Evolutionary conservation across 2,888 invertebrate species (phyloP), one percentile per base, ranked within the genome.

Genomic region (Apamea epomidion): DNA sequence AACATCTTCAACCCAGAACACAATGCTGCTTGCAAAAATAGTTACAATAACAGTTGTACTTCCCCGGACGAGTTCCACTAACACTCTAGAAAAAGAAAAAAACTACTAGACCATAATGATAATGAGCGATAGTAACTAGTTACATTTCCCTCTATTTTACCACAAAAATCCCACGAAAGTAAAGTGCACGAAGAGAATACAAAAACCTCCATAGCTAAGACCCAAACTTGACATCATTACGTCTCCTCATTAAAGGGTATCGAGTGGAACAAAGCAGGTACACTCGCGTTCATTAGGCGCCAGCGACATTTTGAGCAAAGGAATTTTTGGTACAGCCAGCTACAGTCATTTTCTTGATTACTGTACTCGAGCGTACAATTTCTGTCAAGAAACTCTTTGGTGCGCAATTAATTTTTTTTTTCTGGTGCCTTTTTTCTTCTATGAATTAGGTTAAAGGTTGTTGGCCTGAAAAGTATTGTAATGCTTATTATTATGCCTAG

Each of bases 201-300:
- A 83, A 86, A 74, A 68, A 74, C 51, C 54, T 60, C 37, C n/a
- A 18, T 51, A 51, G 37, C 37, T 72, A 69, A 87, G 81, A 80
- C 65, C 54, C 76, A 64, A 81, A 86, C 77, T 73, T 87, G 88
- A 86, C 85, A 75, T 86, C 83, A 72, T 87, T 87, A 88, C 73
- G 77, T 77, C 83, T 71, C 83, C 80, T 89, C 90, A 87, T 81
- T 88, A 85, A 88, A 84, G 75, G 78, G 86, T 90, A 89, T 90
- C 88, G 82, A 87, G 85, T 87, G 80, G 84, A 86, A 91, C 91
- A 91, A 91, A 90, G 88, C 86, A 84, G 89, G 88, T 90, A 87
- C 86, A 83, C 65, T 87, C 78, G 76, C 78, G 84, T 84, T 90
- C 90, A 91, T 89, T 90, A 90, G 84, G 65, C 85, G 74, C 74